phyloP scores from a whole-genome alignment of 1,140 invertebrate genomes.

The Argopecten irradians region DNA sequence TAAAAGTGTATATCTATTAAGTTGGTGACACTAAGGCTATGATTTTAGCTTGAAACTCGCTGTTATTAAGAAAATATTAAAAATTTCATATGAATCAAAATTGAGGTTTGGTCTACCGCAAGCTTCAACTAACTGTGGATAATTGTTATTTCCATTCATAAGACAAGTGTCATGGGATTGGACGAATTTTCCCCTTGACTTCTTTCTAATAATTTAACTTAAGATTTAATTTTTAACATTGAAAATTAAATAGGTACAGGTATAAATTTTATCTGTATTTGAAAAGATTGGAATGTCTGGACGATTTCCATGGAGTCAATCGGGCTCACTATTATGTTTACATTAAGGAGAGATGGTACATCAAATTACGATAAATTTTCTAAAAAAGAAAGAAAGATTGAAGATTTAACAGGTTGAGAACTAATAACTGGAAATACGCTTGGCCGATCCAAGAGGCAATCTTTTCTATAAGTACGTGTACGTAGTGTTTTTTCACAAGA shows the following conservation, averaged over 20 bases:
- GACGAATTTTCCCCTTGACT: background rate
- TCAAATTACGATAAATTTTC: conserved; percentile 10
- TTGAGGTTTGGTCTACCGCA: background rate
- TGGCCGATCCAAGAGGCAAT: background rate
- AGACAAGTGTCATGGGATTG: background rate
- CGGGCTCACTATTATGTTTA: background rate
- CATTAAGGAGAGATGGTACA: background rate
- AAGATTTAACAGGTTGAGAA: conserved; percentile 7
- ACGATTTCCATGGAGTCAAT: background rate
- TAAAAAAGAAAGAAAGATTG: conserved; percentile 18
- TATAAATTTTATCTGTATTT: background rate
- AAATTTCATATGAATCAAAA: no score
- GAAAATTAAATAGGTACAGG: background rate
- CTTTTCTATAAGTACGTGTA: background rate
- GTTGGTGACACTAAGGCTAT: no score
- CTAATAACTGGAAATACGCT: background rate
- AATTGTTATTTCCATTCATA: background rate
- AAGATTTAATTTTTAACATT: background rate
- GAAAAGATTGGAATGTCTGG: conserved; percentile 1
- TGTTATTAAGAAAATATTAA: no score
- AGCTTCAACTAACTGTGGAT: background rate
- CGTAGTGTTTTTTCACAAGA: background rate
- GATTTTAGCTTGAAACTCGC: no score
- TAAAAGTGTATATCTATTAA: no score
- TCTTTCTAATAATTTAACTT: conserved; percentile 4